Evolutionary conservation across 2,888 invertebrate species (phyloP), one percentile per base, ranked within the genome.

Genomic region (Chironomus riparius): DNA sequence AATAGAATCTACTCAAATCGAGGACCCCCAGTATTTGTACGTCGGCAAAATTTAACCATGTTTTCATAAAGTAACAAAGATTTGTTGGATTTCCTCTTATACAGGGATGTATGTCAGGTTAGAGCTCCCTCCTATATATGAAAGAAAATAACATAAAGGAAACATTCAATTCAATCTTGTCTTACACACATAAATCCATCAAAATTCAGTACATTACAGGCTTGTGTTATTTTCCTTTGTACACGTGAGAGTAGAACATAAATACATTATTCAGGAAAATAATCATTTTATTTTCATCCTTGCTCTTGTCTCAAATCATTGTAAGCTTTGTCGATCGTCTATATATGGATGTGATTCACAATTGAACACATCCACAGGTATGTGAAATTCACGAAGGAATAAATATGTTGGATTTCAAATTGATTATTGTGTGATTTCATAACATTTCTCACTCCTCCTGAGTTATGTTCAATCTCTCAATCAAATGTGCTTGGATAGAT

Each of bases 161-260:
- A 65, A 65, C 65, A 24, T 65, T 24, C 65, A 70, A 50, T 61
- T 62, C 72, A 72, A 72, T 72, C 56, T 72, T 72, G 62, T 72
- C 47, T 71, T 61, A 47, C 70, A 70, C 70, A 72, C 24, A 72
- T 72, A 72, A 72, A 72, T 72, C 72, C 28, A 72, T 72, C 72
- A 72, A 72, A 72, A 56, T 72, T 61, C 38, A 21, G 65, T 24
- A 56, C 18, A 18, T 56, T 56, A 56, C 18, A 38, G 38, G 38
- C 38, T 38, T 38, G 38, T 10, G 38, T 38, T 38, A 38, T 38
- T 38, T 38, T 38, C 38, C 38, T 38, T 38, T 38, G 38, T 38
- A 38, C 38, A 72, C 61, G 56, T 72, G 72, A 61, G 56, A 56
- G 71, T 47, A 71, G 18, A 68, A n/a, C 38, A 38, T 28, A 15